Base-by-base conservation (phyloP, 2,797 vertebrate species). In the Semotilus atromaculatus region DNA sequence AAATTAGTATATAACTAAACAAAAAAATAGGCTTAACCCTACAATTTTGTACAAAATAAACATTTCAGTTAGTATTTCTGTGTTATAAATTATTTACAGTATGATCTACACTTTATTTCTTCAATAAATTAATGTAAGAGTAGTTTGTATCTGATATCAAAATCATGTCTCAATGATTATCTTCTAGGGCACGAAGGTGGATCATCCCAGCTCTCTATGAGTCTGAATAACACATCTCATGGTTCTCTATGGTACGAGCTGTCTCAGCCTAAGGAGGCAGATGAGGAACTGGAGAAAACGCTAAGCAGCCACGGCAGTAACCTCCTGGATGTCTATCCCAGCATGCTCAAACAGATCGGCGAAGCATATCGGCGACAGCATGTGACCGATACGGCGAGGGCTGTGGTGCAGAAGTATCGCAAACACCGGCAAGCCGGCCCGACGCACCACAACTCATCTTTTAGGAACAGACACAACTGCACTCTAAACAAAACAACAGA, bases 271-370 rank as follows among this genome's bases (percentile, higher is more conserved):
- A 93, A 94, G 77, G 92, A 95, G 36, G 74, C 90, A 8, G 94
- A 95, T 14, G 89, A 91, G 58, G 91, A 90, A 8, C 91, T 95
- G 80, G 93, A 96, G 77, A 90, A 79, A 88, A 91, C 89, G 18
- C 88, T 96, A 51, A 93, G 85, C 34, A 93, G 90, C 81, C 88
- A 92, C 1, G 86, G 90, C 72, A 91, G 84, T 77, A 91, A 89
- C 26, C 84, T 94, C 16, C 72, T 89, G 51, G 93, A 95, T 9
- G 86, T 95, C 62, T 96, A 95, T 90, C 93, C 95, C 55, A 85
- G 82, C 85, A 94, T 94, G 93, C 89, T 96, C 36, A 89, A 83
- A 80, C 92, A 92, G 60, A 89, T 96, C 2, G 88, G 79, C 5
- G 68, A 81, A n/a, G 93, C 91, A 0, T 92, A 87, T 85, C 87